phyloP scores from a whole-genome alignment of 2,888 invertebrate species.

The Mesochorus sp. region DNA sequence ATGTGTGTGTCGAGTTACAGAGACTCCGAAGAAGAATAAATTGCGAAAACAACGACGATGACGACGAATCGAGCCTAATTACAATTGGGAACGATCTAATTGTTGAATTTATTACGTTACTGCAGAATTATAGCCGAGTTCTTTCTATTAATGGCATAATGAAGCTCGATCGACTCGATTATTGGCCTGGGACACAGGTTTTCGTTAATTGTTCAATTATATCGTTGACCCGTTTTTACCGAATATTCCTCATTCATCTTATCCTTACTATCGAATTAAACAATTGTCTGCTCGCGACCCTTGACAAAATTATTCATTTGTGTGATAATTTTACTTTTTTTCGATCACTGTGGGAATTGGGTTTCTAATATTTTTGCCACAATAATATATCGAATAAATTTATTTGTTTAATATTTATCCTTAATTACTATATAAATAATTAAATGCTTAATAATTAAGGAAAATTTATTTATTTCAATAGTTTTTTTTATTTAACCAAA shows the following conservation, averaged over 20 bases:
- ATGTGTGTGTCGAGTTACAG: constrained; percentile 60
- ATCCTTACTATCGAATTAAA: constrained; percentile 33
- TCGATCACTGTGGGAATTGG: too few relatives aligned
- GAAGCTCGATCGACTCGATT: constrained; percentile 67
- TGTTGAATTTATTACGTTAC: constrained; percentile 77
- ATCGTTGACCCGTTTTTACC: constrained; percentile 69
- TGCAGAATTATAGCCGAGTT: constrained; percentile 33
- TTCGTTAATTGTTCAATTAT: constrained; percentile 76
- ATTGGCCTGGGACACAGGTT: constrained; percentile 72
- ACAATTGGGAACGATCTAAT: constrained; percentile 77
- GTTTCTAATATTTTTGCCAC: too few relatives aligned
- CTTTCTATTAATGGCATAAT: constrained; percentile 45
- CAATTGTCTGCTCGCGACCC: not conserved
- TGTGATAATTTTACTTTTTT: not conserved
- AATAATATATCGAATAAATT: too few relatives aligned
- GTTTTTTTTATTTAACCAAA: too few relatives aligned
- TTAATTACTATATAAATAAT: too few relatives aligned
- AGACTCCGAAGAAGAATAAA: constrained; percentile 20
- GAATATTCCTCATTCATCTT: constrained; percentile 34
- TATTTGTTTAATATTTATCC: too few relatives aligned
- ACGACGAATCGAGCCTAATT: constrained; percentile 74
- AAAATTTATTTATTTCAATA: too few relatives aligned
- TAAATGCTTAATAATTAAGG: too few relatives aligned
- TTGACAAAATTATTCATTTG: too few relatives aligned
- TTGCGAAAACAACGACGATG: constrained; percentile 32